Percentiles rank a stretch among this genome's conserved stretches.
Evolutionary conservation across 35 echinoderm and acorn worm genomes (phyloP).

Genomic region (Hemicentrotus pulcherrimus): DNA sequence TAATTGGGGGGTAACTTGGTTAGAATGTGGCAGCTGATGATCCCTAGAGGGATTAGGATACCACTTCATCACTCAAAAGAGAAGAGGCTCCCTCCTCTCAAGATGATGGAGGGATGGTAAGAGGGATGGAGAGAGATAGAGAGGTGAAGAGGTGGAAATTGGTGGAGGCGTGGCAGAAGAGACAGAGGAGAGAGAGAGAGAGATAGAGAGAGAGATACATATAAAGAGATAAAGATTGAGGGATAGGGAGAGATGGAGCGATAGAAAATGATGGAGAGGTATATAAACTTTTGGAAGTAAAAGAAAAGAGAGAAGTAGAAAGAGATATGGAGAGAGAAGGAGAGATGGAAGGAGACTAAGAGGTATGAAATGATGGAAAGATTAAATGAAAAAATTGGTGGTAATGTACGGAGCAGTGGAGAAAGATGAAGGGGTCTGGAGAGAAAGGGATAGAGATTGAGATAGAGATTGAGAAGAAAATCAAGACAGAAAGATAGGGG

Average conservation of each 20-base stretch:
- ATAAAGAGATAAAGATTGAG: neutral
- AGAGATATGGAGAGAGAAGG: neutral
- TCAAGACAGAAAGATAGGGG: too few species aligned
- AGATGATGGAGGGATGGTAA: neutral
- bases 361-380: neutral
- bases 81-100: neutral
- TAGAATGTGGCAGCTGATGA: constrained; percentile 22
- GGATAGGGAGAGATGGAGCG: neutral
- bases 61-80: neutral
- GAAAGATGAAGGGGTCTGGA: neutral
- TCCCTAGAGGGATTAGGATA: neutral
- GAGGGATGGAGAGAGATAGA: neutral
- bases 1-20: constrained; percentile 34
- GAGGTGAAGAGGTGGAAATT: neutral
- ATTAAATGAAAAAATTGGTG: neutral
- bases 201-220: neutral
- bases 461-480: too few species aligned
- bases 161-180: too few species aligned
- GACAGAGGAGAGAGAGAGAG: neutral
- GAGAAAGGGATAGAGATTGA: neutral
- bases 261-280: neutral
- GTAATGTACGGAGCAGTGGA: neutral
- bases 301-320: neutral
- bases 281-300: too few species aligned
- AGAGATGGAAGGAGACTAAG: neutral